Evolutionary conservation across 2,888 invertebrate genomes (phyloP).

Genomic region (Callosobruchus maculatus): DNA sequence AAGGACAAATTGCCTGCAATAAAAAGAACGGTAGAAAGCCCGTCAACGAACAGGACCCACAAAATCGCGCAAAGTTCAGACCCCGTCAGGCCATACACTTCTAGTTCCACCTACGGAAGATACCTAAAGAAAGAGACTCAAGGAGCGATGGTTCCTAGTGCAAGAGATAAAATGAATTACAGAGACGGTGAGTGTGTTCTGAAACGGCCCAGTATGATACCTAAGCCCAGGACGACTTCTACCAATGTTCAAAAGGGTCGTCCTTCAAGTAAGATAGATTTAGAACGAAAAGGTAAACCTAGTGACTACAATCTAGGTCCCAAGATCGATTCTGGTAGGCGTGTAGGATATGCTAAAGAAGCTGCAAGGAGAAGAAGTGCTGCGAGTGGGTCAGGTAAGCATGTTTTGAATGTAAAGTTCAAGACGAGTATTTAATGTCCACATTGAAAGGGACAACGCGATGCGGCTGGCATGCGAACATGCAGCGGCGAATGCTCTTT

Average conservation of each 20-base stretch:
- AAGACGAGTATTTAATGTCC: too few species aligned
- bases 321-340: not conserved
- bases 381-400: not conserved
- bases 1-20: not conserved
- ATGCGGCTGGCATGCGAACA: too few species aligned
- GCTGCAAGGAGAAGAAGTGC: not conserved
- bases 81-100: not conserved
- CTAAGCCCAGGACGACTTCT: constrained; percentile 6
- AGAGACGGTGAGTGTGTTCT: not conserved
- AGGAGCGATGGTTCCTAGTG: not conserved
- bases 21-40: not conserved
- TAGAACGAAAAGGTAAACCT: not conserved
- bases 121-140: not conserved
- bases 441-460: too few species aligned
- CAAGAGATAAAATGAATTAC: not conserved
- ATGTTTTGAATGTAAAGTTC: too few species aligned
- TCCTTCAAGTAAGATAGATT: not conserved
- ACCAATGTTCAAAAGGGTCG: not conserved
- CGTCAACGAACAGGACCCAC: not conserved
- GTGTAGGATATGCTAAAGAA: not conserved
- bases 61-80: not conserved
- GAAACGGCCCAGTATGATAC: constrained; percentile 15
- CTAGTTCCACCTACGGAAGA: not conserved
- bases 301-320: not conserved
- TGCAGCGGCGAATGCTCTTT: too few species aligned